These are phyloP conservation scores for Cerastis leucographa DNA, from an alignment of 2,888 invertebrate species.

Conservation along the genomic window DNA sequence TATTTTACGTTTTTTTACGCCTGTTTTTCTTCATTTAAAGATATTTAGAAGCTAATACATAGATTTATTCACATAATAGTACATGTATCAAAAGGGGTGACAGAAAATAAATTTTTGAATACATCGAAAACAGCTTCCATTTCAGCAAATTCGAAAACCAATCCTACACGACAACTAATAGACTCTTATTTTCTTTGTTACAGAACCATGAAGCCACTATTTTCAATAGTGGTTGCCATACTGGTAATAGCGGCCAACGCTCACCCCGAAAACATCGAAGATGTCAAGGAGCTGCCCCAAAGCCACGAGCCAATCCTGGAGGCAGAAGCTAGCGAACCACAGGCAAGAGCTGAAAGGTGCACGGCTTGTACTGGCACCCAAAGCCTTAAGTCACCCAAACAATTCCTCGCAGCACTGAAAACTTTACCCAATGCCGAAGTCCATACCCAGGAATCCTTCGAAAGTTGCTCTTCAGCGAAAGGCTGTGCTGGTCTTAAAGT, in stretches of 20 bases:
- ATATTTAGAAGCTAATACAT: neutral
- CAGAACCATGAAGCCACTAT: conserved; percentile 89
- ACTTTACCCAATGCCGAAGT: conserved; percentile 80
- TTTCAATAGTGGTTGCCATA: conserved; percentile 83
- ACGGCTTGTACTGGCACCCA: conserved; percentile 78
- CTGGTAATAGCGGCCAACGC: conserved; percentile 80
- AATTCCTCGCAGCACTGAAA: conserved; percentile 79
- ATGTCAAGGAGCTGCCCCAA: conserved; percentile 81
- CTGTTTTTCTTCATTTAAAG: neutral
- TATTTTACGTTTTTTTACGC: neutral
- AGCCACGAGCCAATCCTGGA: conserved; percentile 78
- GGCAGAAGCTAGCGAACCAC: conserved; percentile 80
- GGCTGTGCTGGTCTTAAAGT: conserved; percentile 88
- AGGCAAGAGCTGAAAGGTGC: conserved; percentile 81
- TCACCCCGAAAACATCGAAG: conserved; percentile 81
- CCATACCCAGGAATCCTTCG: conserved; percentile 85
- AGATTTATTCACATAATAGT: neutral
- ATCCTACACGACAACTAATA: neutral
- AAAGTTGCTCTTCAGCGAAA: conserved; percentile 85
- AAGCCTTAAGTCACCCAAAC: conserved; percentile 77
- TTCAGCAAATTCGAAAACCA: neutral
- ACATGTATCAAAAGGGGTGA: neutral
- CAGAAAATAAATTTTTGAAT: neutral
- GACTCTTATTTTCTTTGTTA: conserved; percentile 72
- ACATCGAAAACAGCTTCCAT: neutral